Evolutionary conservation across 2,797 vertebrate genomes (phyloP).

Genomic region (Urocyon cinereoargenteus): DNA sequence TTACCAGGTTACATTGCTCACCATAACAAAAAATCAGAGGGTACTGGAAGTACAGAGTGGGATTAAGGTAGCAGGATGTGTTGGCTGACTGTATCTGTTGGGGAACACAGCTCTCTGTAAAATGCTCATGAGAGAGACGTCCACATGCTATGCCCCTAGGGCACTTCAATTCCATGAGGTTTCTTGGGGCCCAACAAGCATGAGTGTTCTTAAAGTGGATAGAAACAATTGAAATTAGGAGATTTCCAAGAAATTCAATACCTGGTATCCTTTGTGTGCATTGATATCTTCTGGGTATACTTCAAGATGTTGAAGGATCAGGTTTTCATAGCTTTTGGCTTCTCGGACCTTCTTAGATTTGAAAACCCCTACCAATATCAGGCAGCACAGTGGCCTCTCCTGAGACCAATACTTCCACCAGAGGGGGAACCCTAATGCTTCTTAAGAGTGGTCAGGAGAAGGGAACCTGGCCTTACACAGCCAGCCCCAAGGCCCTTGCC

Average conservation of each 20-base stretch:
- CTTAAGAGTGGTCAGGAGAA: background rate
- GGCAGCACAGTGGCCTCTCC: background rate
- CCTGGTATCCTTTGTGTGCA: background rate
- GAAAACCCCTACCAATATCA: background rate
- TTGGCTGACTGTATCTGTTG: background rate
- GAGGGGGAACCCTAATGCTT: background rate
- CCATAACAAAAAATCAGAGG: background rate
- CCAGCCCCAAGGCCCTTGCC: background rate
- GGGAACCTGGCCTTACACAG: background rate
- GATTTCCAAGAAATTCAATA: background rate
- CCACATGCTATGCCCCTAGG: background rate
- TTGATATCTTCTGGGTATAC: background rate
- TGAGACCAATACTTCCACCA: background rate
- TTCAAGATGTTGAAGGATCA: background rate
- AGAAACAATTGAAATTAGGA: constrained; percentile 16
- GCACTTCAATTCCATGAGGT: background rate
- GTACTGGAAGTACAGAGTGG: background rate
- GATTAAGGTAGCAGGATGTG: background rate
- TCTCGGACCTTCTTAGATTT: background rate
- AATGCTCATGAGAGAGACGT: background rate
- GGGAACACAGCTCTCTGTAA: background rate
- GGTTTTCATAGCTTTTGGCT: background rate
- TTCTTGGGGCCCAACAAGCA: background rate
- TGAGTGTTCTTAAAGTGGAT: background rate
- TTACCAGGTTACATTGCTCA: background rate